A percentile compares a stretch with the other conserved stretches of the same genome.
Conservation (phyloP, 2,113 vertebrate species). For the Etia nguti region DNA sequence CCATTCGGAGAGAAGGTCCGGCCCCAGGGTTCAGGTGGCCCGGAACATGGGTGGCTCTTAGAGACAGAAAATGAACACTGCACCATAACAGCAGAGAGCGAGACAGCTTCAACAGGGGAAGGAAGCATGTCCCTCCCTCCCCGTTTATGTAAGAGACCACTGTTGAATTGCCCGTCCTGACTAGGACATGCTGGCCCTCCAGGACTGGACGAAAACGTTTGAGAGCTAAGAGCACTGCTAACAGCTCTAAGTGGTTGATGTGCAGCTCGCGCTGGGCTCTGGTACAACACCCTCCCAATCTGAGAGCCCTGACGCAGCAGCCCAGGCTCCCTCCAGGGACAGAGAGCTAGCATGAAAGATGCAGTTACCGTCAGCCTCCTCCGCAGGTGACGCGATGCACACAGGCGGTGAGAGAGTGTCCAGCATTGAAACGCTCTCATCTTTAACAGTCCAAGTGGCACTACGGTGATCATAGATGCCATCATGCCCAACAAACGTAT, state of each 20-base stretch:
- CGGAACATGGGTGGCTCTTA: rapidly evolving
- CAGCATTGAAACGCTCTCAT: too few species aligned
- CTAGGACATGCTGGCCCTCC: too few species aligned
- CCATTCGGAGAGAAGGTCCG: too few species aligned
- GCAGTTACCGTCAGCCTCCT: too few species aligned
- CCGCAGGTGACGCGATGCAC: too few species aligned
- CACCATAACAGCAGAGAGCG: not conserved
- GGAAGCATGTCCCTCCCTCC: not conserved
- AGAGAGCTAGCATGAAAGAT: not conserved
- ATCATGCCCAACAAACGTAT: not conserved
- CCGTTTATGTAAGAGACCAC: too few species aligned
- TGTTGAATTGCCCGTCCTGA: too few species aligned
- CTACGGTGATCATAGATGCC: too few species aligned
- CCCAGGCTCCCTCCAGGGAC: not conserved
- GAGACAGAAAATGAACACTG: not conserved
- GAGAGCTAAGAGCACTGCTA: not conserved
- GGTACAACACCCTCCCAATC: not conserved
- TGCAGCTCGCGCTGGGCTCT: rapidly evolving
- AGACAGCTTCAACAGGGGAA: too few species aligned
- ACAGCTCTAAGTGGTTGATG: not conserved
- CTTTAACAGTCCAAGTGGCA: not conserved
- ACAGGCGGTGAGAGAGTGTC: too few species aligned
- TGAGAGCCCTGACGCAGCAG: not conserved
- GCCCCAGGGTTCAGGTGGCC: rapidly evolving
- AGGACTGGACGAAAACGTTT: not conserved